These are phyloP conservation scores for Prionace glauca DNA, from an alignment of 2,797 vertebrate species.

Conservation along the genomic window DNA sequence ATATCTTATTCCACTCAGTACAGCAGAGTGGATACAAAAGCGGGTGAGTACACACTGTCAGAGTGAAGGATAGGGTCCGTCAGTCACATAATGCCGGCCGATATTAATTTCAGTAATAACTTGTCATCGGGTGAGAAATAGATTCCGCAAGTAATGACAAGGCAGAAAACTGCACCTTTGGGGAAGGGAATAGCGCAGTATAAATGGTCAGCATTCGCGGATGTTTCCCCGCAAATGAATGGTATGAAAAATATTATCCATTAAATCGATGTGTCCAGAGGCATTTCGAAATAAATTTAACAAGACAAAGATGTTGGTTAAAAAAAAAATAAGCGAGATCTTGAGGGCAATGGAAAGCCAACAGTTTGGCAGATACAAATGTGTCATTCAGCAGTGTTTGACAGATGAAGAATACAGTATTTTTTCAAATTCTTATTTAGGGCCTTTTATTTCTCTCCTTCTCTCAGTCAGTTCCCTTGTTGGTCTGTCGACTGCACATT, in stretches of 20 bases:
- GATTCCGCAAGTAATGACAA: constrained; percentile 24
- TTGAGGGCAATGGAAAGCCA: neutral
- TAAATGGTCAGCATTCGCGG: constrained; percentile 4
- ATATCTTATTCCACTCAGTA: constrained; percentile 11
- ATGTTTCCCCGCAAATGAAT: neutral
- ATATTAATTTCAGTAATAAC: constrained; percentile 30
- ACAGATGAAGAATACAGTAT: neutral
- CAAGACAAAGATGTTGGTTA: neutral
- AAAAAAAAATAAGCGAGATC: constrained; percentile 2
- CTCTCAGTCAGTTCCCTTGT: neutral
- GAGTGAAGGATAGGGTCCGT: neutral
- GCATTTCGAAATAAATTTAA: constrained; percentile 22
- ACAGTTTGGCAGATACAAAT: constrained; percentile 33
- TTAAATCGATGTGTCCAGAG: constrained; percentile 14
- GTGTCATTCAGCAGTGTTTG: constrained; percentile 1
- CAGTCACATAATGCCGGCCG: constrained; percentile 17
- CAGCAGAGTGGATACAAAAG: constrained; percentile 15
- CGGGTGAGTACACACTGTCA: constrained; percentile 16
- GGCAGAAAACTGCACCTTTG: constrained; percentile 11
- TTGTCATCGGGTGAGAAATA: constrained; percentile 13
- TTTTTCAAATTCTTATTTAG: neutral
- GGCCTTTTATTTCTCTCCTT: neutral
- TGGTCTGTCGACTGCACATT: neutral
- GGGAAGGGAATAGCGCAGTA: neutral
- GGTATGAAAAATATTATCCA: constrained; percentile 16